Evolutionary conservation across 2,797 vertebrate genomes (phyloP).

Genomic region (Thamnophis elegans): DNA sequence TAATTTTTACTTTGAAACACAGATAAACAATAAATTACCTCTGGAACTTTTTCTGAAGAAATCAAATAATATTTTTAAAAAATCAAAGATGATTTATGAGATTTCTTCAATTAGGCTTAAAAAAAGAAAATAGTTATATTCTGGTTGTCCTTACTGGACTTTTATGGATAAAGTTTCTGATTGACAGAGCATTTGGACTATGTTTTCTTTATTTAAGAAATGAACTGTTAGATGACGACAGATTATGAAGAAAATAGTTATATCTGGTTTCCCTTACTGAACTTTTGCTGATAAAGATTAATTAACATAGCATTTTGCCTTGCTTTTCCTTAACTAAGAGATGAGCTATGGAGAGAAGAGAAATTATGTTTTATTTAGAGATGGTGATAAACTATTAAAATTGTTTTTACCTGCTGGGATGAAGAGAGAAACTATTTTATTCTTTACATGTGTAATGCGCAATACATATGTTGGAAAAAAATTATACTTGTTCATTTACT

Average conservation of each 20-base stretch:
- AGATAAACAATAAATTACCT: not conserved
- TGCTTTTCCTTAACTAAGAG: not conserved
- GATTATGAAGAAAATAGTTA: not conserved
- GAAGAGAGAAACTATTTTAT: not conserved
- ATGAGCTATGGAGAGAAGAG: not conserved
- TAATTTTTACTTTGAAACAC: not conserved
- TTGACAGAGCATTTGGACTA: not conserved
- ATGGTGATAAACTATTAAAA: not conserved
- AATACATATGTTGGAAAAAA: not conserved
- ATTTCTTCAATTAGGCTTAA: not conserved
- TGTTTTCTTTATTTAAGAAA: not conserved
- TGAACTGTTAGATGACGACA: not conserved
- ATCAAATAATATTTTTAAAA: not conserved
- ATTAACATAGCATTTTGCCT: not conserved
- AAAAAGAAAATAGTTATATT: not conserved
- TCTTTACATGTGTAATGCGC: not conserved
- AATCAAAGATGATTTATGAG: not conserved
- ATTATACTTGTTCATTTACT: not conserved
- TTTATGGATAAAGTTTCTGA: not conserved
- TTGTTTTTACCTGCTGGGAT: not conserved
- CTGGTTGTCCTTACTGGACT: not conserved
- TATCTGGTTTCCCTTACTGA: not conserved
- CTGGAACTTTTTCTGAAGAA: not conserved
- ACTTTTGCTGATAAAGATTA: not conserved
- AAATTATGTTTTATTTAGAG: not conserved